Evolutionary conservation across 2,888 invertebrate species (phyloP).

Genomic region (Phyto melanocephala): DNA sequence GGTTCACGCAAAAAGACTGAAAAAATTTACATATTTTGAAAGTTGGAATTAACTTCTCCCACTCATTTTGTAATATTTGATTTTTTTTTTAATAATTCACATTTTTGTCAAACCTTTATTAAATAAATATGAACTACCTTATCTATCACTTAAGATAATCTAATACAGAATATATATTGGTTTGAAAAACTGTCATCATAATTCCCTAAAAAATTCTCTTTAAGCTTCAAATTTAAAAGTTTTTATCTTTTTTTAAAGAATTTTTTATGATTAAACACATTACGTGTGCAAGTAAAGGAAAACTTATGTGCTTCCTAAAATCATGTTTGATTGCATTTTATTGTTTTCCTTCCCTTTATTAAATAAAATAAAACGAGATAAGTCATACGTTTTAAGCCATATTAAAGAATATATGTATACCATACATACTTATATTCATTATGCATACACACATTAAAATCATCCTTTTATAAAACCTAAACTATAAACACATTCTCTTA

Average conservation of each 20-base stretch:
- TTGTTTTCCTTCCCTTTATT: slow-evolving; percentile 37
- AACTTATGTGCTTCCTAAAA: slow-evolving; percentile 5
- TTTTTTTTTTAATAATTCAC: no score
- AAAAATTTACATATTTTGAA: no score
- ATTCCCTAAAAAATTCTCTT: slow-evolving; percentile 49
- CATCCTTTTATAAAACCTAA: background rate
- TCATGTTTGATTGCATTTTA: slow-evolving; percentile 52
- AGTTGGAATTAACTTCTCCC: no score
- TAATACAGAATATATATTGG: background rate
- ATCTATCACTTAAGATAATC: background rate
- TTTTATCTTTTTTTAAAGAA: background rate
- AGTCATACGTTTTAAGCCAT: slow-evolving; percentile 12
- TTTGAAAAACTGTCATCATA: background rate
- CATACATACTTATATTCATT: background rate
- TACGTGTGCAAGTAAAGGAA: background rate
- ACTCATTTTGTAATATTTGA: no score
- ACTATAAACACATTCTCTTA: background rate
- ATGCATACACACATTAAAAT: background rate
- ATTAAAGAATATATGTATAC: background rate
- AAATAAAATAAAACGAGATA: background rate
- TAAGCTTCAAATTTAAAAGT: no score
- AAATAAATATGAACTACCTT: background rate
- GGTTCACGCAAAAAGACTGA: no score
- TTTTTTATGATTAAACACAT: background rate
- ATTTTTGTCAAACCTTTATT: no score